Conservation (phyloP, 2,113 vertebrate species). For the Paracyprichromis sp. region DNA sequence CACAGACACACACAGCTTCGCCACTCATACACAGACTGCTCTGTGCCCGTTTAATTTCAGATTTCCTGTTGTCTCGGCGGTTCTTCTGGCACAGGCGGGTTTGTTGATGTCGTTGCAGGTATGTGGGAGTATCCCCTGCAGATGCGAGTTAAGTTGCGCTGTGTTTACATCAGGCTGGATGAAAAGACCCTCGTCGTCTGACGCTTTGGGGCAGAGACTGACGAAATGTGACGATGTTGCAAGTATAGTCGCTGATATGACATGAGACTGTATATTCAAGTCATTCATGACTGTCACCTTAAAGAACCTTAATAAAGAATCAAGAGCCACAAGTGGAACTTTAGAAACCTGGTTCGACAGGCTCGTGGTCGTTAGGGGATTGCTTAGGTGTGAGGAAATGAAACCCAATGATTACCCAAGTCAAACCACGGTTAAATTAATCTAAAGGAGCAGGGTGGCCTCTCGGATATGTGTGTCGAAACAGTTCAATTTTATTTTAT, state of each 20-base stretch:
- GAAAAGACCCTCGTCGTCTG: neutral
- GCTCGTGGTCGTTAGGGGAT: neutral
- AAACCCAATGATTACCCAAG: neutral
- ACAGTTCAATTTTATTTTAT: neutral
- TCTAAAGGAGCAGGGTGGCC: neutral
- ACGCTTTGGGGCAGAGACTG: neutral
- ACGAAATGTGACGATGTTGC: neutral
- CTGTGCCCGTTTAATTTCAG: slow-evolving; percentile 13
- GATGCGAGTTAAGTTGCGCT: neutral
- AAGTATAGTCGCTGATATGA: neutral
- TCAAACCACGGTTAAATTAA: neutral
- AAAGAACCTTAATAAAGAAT: neutral
- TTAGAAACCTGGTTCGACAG: neutral
- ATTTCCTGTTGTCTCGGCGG: neutral
- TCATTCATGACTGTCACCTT: neutral
- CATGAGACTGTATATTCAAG: neutral
- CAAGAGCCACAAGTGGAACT: neutral
- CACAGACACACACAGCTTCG: neutral
- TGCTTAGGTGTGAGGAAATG: neutral
- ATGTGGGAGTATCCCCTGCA: neutral
- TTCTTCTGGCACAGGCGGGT: neutral
- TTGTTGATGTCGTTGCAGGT: slow-evolving; percentile 24
- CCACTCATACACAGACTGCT: neutral
- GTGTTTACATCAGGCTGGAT: neutral
- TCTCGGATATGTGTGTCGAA: neutral